Evolutionary conservation across 1,140 invertebrate genomes (phyloP).

Genomic region (Caenorhabditis briggsae): DNA sequence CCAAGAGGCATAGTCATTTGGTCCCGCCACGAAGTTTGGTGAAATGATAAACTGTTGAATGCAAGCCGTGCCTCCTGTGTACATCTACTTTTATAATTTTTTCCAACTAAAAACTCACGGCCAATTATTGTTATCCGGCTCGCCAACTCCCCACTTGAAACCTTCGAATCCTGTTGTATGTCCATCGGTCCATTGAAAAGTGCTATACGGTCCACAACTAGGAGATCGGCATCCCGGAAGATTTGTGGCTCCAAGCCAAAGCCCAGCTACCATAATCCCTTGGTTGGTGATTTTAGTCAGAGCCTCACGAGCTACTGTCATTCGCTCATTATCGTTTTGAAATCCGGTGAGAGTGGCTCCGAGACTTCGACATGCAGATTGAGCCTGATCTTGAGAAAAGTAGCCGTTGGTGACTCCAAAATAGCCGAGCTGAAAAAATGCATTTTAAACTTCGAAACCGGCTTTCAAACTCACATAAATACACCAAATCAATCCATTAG

Average conservation of each 20-base stretch:
- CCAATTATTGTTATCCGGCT: neutral
- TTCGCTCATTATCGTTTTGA: slow-evolving; percentile 4
- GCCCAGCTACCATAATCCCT: neutral
- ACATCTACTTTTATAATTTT: neutral
- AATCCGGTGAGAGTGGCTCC: neutral
- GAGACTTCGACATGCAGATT: neutral
- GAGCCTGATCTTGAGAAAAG: neutral
- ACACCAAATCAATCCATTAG: neutral
- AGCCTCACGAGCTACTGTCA: neutral
- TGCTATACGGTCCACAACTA: neutral
- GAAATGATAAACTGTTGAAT: neutral
- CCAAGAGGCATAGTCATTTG: neutral
- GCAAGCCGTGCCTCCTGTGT: neutral
- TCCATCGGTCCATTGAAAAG: slow-evolving; percentile 17
- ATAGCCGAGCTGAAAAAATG: neutral
- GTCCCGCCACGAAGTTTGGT: neutral
- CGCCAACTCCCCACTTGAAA: neutral
- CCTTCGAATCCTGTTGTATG: neutral
- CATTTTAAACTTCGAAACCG: neutral
- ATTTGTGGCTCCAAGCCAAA: neutral
- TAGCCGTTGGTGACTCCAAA: neutral
- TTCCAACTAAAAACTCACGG: neutral
- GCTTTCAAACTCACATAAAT: neutral
- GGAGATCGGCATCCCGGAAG: neutral
- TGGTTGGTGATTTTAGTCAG: neutral